A percentile compares a stretch with the other conserved stretches of the same genome.
Evolutionary conservation across 1,140 invertebrate genomes (phyloP).

Genomic region (Amphibalanus amphitrite): DNA sequence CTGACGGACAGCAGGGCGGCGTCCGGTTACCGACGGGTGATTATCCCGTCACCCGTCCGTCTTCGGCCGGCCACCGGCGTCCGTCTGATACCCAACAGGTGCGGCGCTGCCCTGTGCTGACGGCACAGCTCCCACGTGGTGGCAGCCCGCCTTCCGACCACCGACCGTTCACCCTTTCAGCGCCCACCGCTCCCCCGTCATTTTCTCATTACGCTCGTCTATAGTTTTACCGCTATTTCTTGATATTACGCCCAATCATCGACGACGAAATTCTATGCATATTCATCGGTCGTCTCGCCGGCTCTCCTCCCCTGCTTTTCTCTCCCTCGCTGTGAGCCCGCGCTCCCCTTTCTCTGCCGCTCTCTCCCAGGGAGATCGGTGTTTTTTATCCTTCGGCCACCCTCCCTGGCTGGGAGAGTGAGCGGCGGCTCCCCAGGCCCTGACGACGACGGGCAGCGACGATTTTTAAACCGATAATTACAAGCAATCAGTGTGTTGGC

Average conservation of each 20-base stretch:
- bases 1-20: background rate
- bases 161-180: background rate
- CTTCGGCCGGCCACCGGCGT: too few species aligned
- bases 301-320: too few species aligned
- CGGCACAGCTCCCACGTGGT: background rate
- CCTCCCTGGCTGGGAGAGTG: background rate
- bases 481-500: background rate
- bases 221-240: conserved; percentile 2
- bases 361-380: background rate
- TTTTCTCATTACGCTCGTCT: background rate
- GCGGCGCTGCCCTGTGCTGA: too few species aligned
- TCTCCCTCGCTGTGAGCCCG: too few species aligned
- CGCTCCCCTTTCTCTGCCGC: too few species aligned
- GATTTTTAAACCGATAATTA: conserved; percentile 1
- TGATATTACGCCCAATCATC: background rate
- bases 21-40: background rate
- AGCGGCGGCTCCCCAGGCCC: too few species aligned
- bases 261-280: background rate
- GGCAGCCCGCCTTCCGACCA: too few species aligned
- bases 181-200: background rate
- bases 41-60: background rate
- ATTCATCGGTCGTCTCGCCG: background rate
- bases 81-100: background rate
- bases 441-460: background rate
- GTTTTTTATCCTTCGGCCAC: background rate